phyloP scores from a whole-genome alignment of 1,140 invertebrate genomes.

The Drosophila ficusphila region DNA sequence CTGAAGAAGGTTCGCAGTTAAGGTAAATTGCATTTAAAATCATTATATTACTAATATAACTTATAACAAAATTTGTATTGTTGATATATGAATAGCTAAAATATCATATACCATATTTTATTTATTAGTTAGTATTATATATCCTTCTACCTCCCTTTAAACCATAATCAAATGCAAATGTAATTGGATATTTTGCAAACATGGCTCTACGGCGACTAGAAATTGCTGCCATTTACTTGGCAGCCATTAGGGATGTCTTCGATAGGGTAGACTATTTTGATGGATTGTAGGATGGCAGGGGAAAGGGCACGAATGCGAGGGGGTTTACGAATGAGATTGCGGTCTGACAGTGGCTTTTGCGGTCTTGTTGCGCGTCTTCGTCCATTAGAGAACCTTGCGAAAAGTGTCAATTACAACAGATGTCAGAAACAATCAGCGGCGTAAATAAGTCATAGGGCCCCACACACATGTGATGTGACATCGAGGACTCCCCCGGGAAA shows the following conservation, averaged over 20 bases:
- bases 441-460: constrained; percentile 69
- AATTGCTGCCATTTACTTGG: constrained; percentile 29
- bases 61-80: no score
- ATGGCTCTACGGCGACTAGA: constrained; percentile 26
- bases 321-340: constrained; percentile 15
- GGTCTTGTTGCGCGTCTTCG: constrained; percentile 35
- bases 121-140: constrained; percentile 36
- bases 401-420: constrained; percentile 76
- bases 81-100: neutral
- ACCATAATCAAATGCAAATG: constrained; percentile 51
- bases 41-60: no score
- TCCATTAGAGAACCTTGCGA: constrained; percentile 59
- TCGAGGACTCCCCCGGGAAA: constrained; percentile 1
- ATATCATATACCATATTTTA: neutral
- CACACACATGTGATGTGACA: constrained; percentile 27
- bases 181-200: constrained; percentile 60
- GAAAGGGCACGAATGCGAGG: neutral
- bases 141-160: neutral
- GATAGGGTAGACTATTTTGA: constrained; percentile 21
- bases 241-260: constrained; percentile 43
- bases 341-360: constrained; percentile 49
- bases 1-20: no score
- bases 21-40: no score
- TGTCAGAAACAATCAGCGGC: constrained; percentile 73
- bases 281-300: constrained; percentile 9